Evolutionary conservation across 2,113 vertebrate species (phyloP).

Genomic region (Myotis yumanensis): DNA sequence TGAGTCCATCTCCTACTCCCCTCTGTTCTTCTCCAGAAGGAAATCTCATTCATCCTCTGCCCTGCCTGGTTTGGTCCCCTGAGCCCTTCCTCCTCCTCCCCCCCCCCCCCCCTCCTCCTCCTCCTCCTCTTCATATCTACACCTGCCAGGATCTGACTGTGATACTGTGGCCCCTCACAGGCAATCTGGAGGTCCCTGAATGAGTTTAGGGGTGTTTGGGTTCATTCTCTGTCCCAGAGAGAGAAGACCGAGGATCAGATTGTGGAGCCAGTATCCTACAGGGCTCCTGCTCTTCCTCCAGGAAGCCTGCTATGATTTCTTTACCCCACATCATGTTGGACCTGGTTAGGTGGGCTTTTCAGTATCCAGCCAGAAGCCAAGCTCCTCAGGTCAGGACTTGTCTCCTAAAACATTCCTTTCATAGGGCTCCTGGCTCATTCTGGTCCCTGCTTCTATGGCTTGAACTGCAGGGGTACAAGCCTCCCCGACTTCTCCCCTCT

Average conservation of each 20-base stretch:
- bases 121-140: background rate
- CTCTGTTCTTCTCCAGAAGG: background rate
- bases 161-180: background rate
- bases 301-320: background rate
- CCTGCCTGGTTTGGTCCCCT: background rate
- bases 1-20: background rate
- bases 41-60: background rate
- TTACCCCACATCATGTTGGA: background rate
- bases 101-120: background rate
- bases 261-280: background rate
- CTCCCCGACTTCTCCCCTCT: background rate
- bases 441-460: background rate
- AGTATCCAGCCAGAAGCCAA: background rate
- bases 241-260: background rate
- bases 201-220: background rate
- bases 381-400: background rate
- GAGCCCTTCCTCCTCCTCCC: background rate
- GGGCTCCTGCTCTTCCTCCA: background rate
- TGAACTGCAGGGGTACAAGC: background rate
- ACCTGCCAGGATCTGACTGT: background rate
- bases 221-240: background rate
- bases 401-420: background rate
- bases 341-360: background rate
- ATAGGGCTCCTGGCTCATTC: background rate
- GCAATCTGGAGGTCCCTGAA: background rate